A percentile compares a stretch with the other conserved stretches of the same genome.
Evolutionary conservation across 2,113 vertebrate genomes (phyloP).

Genomic region (Oryzias celebensis): DNA sequence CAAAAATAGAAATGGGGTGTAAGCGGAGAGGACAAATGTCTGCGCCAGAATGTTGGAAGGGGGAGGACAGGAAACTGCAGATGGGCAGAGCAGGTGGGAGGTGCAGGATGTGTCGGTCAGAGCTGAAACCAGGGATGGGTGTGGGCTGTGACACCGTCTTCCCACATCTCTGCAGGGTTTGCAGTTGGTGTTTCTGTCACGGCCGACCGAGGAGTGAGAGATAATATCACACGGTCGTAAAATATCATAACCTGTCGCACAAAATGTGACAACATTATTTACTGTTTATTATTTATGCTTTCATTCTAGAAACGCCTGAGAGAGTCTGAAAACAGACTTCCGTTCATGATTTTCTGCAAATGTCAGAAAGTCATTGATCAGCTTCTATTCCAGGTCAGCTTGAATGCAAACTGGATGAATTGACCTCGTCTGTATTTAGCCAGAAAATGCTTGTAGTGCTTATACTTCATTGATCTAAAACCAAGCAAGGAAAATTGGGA

Average conservation of each 20-base stretch:
- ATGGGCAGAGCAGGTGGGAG: conserved; percentile 47
- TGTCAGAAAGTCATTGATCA: too few relatives aligned
- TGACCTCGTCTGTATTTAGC: too few relatives aligned
- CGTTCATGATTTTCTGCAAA: too few relatives aligned
- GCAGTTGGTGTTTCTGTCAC: neutral
- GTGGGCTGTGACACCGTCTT: conserved; percentile 37
- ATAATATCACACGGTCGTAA: neutral
- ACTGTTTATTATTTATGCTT: neutral
- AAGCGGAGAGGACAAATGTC: conserved; percentile 74
- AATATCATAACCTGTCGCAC: neutral
- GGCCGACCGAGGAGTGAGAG: conserved; percentile 6
- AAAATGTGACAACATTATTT: conserved; percentile 9
- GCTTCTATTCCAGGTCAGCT: too few relatives aligned
- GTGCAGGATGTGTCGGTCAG: conserved; percentile 22
- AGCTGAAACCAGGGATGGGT: conserved; percentile 46
- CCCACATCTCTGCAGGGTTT: conserved; percentile 15
- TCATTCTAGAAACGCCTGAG: too few relatives aligned
- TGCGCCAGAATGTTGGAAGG: conserved; percentile 59
- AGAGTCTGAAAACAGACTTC: too few relatives aligned
- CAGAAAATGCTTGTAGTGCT: too few relatives aligned
- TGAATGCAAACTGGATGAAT: too few relatives aligned
- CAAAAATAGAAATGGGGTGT: conserved; percentile 75
- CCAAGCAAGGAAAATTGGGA: too few relatives aligned
- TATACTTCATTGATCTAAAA: too few relatives aligned
- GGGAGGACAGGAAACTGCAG: conserved; percentile 61